These are phyloP conservation scores for Dynastes hyllus DNA, from an alignment of 2,888 invertebrate species.

Conservation along the genomic window DNA sequence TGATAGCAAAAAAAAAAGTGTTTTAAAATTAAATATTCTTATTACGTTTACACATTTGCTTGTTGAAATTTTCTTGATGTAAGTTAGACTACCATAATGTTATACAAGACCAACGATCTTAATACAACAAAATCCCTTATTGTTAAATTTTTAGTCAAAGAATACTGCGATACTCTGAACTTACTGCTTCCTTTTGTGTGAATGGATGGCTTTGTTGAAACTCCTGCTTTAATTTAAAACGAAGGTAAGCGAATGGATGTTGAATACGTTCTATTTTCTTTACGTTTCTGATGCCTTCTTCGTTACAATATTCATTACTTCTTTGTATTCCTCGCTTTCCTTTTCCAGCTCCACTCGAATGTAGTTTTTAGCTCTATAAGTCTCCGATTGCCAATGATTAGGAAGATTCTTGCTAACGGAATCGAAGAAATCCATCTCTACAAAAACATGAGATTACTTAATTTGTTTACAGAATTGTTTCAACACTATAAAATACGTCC, in stretches of 20 bases:
- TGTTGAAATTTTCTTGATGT: too few relatives aligned
- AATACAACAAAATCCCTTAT: too few relatives aligned
- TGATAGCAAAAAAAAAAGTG: too few relatives aligned
- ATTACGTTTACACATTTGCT: too few relatives aligned
- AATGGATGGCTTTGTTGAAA: not conserved
- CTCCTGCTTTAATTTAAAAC: not conserved
- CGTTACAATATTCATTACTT: not conserved
- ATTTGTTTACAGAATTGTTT: too few relatives aligned
- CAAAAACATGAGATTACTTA: not conserved
- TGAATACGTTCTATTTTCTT: conserved; percentile 21
- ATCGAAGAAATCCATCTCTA: conserved; percentile 14
- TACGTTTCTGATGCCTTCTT: not conserved
- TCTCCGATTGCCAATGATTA: not conserved
- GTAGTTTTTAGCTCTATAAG: not conserved
- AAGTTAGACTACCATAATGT: too few relatives aligned
- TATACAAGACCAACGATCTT: too few relatives aligned
- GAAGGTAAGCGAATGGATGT: conserved; percentile 23
- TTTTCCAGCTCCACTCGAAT: conserved; percentile 6
- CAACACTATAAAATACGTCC: too few relatives aligned
- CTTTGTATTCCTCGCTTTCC: conserved; percentile 13
- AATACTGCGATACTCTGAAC: too few relatives aligned
- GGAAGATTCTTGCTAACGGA: not conserved
- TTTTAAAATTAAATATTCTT: too few relatives aligned
- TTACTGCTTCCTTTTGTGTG: too few relatives aligned
- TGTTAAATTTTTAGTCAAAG: too few relatives aligned